Evolutionary conservation across 2,888 invertebrate species (phyloP), one percentile per base, ranked within the genome.

Genomic region (Spodoptera littoralis): DNA sequence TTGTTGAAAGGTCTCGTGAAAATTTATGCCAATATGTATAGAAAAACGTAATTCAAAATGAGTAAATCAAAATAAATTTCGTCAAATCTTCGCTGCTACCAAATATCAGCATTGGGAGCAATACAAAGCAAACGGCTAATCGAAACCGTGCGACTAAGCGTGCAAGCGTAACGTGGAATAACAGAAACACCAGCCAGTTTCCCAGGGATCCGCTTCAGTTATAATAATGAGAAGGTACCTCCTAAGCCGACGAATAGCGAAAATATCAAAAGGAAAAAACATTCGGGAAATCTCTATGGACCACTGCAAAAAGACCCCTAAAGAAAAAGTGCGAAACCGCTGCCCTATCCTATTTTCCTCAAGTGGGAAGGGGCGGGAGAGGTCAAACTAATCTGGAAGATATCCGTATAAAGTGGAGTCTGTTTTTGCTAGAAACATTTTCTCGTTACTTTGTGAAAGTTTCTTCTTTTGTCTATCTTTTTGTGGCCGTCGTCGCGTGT

Each of bases 181-280:
- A 66, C 67, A 70, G 60, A 79, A 78, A 75, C 70, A 70, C 68
- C 80, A 83, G 79, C 83, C 82, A 74, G 79, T 73, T 83, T 83
- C 81, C 81, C 82, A 79, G 73, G 80, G 81, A 83, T 79, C 76
- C 70, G 70, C 63, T 50, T 65, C 79, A 83, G 83, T 84, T 85
- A 87, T 85, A 88, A 86, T 83, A 84, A 88, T 79, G 73, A 84
- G 77, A 75, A 75, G 56, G 73, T 60, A 51, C 72, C 60, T 59
- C 70, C 70, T 65, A 72, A 74, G 80, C 77, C 80, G 80, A 56
- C 81, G 81, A 83, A 81, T 76, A 73, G 76, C 76, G 78, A 84
- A 86, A 85, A 87, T 85, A 86, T 84, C 79, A 84, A 82, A 88
- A 86, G 82, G 84, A 87, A 87, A 89, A 84, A 77, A 73, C 73